These are phyloP conservation scores for Zele albiditarsus DNA, from an alignment of 2,888 invertebrate species.

Conservation along the genomic window DNA sequence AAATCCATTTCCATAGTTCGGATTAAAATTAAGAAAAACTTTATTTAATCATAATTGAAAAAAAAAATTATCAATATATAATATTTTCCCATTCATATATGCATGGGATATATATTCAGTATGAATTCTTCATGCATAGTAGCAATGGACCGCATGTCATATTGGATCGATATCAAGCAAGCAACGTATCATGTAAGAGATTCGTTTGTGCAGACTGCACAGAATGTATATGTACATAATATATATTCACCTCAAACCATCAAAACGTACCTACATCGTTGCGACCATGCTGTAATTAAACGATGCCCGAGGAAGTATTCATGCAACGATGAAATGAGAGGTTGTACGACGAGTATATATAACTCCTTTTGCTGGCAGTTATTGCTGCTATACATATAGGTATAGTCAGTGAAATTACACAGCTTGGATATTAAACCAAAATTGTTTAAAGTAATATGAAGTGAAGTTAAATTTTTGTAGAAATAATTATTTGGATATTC, in stretches of 20 bases:
- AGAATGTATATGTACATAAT: neutral
- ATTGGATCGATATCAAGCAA: neutral
- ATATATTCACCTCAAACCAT: constrained; percentile 2
- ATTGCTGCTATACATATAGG: neutral
- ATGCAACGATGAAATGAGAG: constrained; percentile 11
- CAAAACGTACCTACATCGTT: constrained; percentile 1
- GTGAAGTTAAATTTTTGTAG: neutral
- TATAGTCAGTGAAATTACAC: constrained; percentile 17
- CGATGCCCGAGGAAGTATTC: constrained; percentile 15
- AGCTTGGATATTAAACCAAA: constrained; percentile 4
- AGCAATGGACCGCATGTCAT: constrained; percentile 6
- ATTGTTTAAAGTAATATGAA: neutral
- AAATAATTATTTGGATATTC: constrained; percentile 1
- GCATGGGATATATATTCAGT: too few relatives aligned
- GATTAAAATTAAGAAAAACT: too few relatives aligned
- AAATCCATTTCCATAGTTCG: too few relatives aligned
- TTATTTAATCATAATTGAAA: too few relatives aligned
- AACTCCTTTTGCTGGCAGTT: neutral
- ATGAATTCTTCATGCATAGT: neutral
- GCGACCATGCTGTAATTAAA: constrained; percentile 24
- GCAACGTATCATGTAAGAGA: neutral
- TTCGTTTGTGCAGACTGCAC: neutral
- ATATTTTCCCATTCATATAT: neutral
- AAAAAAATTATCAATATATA: too few relatives aligned
- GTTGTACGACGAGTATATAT: neutral